Conservation (phyloP, 2,113 vertebrate genomes). For the Parus major region DNA sequence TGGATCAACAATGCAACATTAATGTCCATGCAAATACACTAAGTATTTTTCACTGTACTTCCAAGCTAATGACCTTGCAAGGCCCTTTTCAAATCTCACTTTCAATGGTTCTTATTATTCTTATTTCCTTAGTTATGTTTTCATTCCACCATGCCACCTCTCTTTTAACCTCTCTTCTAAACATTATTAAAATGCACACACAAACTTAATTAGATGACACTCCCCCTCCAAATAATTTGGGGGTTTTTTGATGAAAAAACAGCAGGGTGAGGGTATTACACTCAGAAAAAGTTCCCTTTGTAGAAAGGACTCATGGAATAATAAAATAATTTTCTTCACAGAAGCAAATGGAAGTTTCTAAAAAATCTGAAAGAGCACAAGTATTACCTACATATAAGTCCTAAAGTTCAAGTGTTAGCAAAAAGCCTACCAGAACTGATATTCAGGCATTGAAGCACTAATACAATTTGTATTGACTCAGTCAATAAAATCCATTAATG, state of each 20-base stretch:
- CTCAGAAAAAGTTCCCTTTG: not conserved
- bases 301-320: not conserved
- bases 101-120: not conserved
- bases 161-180: not conserved
- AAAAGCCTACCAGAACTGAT: not conserved
- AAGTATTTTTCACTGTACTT: not conserved
- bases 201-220: not conserved
- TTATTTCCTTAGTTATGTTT: not conserved
- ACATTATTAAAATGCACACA: not conserved
- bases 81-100: not conserved
- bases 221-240: accelerated
- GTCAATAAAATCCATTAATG: constrained; percentile 26
- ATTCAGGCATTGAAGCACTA: not conserved
- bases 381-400: not conserved
- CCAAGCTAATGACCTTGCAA: not conserved
- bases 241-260: not conserved
- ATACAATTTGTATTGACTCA: not conserved
- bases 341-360: not conserved
- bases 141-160: not conserved
- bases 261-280: not conserved
- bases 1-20: not conserved
- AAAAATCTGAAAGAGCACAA: not conserved
- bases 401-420: not conserved
- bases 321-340: not conserved
- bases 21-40: not conserved